Evolutionary conservation across 92 coral and sea anemone genomes (phyloP), one percentile per base, ranked within the genome.

Genomic region (Phymanthus crucifer): DNA sequence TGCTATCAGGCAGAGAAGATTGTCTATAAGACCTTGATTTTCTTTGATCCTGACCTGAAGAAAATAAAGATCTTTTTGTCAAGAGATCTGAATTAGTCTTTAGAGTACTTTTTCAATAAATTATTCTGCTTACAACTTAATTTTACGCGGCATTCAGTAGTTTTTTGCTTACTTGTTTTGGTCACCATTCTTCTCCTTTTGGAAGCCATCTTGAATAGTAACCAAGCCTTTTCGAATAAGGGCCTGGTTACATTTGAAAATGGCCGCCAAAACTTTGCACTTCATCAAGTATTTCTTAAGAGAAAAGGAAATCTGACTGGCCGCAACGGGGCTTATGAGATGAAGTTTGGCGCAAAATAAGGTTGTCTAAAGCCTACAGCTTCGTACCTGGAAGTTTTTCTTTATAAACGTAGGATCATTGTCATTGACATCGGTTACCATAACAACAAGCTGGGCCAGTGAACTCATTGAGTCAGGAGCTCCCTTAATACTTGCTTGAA

Each of bases 401-500:
- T 82, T 71, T 36, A 65, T 86, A 74, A 95, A 95, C 36, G 71
- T 48, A 40, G 99, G 99, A 38, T 65, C 81, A 77, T 91, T 91
- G 75, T 95, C 99, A 87, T 95, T 95, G 54, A 86, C 91, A 87
- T 95, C 99, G 32, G 91, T 86, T 79, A 95, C 88, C 84, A 83
- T 93, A 89, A 95, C 93, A 83, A 93, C 90, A 79, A 95, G 88
- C 78, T 93, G 95, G 26, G 93, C 83, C n/a, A 72, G 86, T 27
- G 97, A 86, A 37, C 92, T 89, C 85, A 75, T 89, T 46, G 90
- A 47, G 33, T 74, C 76, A 36, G 79, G 68, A 54, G 87, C 84
- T 32, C 89, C 97, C 73, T 84, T 82, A 21, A 85, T 70, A 13
- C 64, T 67, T 4, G 99, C 99, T 54, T 52, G 76, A 3, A 95